Conservation (phyloP, 2,113 vertebrate species). For the Sardina pilchardus region DNA sequence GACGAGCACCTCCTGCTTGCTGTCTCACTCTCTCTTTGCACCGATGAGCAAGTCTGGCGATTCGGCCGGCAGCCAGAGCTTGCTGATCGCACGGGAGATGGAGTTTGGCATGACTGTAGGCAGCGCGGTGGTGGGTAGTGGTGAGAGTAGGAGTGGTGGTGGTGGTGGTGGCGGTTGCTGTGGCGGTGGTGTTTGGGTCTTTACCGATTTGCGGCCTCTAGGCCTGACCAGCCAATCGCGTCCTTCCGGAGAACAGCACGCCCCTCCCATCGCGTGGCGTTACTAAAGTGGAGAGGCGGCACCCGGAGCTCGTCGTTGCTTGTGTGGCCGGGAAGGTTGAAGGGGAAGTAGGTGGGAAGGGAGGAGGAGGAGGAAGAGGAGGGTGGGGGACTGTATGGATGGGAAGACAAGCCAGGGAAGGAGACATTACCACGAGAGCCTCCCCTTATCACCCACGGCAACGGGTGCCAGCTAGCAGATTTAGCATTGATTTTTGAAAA, state of each 20-base stretch:
- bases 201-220: conserved; percentile 51
- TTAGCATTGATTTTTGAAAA: conserved; percentile 49
- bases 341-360: not conserved
- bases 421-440: conserved; percentile 44
- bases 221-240: conserved; percentile 53
- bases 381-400: conserved; percentile 44
- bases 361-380: not conserved
- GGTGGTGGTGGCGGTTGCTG: not conserved
- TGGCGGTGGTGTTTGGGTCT: conserved; percentile 40
- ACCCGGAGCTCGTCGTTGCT: conserved; percentile 37
- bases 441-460: conserved; percentile 24
- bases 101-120: conserved; percentile 50
- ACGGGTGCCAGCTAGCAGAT: conserved; percentile 31
- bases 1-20: not conserved
- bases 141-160: too few relatives aligned
- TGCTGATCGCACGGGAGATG: conserved; percentile 46
- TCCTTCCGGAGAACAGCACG: conserved; percentile 56
- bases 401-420: conserved; percentile 55
- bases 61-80: conserved; percentile 2
- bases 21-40: not conserved
- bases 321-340: not conserved
- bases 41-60: not conserved
- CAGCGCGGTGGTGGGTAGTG: conserved; percentile 17
- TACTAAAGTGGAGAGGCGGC: conserved; percentile 49
- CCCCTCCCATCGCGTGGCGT: conserved; percentile 55